Evolutionary conservation across 2,888 invertebrate species (phyloP), one percentile per base, ranked within the genome.

Genomic region (Cephus sareptanus): DNA sequence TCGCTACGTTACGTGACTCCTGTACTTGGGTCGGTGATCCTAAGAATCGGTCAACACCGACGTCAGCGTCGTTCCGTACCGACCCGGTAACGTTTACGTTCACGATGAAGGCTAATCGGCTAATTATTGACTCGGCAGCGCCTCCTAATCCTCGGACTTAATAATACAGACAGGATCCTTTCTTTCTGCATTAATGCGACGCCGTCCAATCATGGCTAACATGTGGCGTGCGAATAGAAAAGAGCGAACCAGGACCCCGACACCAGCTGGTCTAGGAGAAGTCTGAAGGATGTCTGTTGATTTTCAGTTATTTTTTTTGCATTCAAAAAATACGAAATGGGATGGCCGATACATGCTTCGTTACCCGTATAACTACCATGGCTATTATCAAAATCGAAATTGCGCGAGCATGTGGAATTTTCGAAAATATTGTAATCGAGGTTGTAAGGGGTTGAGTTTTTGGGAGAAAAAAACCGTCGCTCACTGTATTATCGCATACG

Each of bases 221-320:
- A 91, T 91, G 91, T 91, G 91, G 91, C 84, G 89, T 91, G 91
- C 91, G 91, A 90, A 91, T 90, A 89, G 89, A 88, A 81, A 88
- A 81, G 81, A 40, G 40, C 40, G 40, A 40, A 40, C 13, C 40
- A 40, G 40, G 82, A 82, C 82, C 84, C 82, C 84, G 80, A 71
- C 86, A 88, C 90, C 91, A 91, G 89, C 90, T 91, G 91, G 89
- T 90, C 88, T 90, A 90, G 89, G 85, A 87, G 33, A 70, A 70
- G 70, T 31, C 30, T 12, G 70, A 70, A 70, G 80, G 82, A 83
- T 85, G 87, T 81, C 83, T 80, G 83, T 84, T 81, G 82, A 83
- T 80, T 84, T 81, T 80, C 79, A 79, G 74, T 34, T 23, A 15
- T 40, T 40, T 37, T 40, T 15, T 40, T 40, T 40, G 15, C 40